Percentiles rank a stretch among this genome's conserved stretches.
Conservation (phyloP, 2,113 vertebrate genomes). For the Equus quagga region DNA sequence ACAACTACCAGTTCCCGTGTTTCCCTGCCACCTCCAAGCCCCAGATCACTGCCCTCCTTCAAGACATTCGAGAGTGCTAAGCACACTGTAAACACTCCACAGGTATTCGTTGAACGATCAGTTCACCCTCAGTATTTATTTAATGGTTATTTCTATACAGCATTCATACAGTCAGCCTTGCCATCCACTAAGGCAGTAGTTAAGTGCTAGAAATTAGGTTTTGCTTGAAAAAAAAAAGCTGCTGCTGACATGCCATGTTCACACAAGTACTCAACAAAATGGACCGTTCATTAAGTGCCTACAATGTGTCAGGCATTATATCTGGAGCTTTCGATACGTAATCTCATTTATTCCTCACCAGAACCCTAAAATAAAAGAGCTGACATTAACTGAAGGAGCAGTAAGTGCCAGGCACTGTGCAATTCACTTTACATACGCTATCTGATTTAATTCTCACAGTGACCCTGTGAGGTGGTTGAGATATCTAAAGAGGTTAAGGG, state of each 20-base stretch:
- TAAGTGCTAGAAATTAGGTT: not conserved
- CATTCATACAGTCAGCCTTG: not conserved
- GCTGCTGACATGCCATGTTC: not conserved
- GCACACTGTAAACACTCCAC: constrained; percentile 1
- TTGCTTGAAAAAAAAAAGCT: not conserved
- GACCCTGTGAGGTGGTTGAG: not conserved
- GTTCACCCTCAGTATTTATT: constrained; percentile 16
- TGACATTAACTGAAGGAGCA: not conserved
- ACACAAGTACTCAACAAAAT: constrained; percentile 32
- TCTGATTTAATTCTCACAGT: not conserved
- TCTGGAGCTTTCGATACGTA: not conserved
- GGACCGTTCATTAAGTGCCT: not conserved
- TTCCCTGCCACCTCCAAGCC: not conserved
- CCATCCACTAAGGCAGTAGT: not conserved
- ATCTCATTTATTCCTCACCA: constrained; percentile 19
- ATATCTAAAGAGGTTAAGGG: not conserved
- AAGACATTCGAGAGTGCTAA: not conserved
- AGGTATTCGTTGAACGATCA: constrained; percentile 25
- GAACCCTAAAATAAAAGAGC: constrained; percentile 31
- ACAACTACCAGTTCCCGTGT: not conserved
- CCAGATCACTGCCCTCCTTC: not conserved
- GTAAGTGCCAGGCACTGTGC: not conserved
- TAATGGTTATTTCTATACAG: not conserved
- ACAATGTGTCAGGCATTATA: not conserved
- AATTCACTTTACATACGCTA: not conserved